These are phyloP conservation scores for Amblyornis subalaris DNA, from an alignment of 2,113 vertebrate genomes.

Conservation along the genomic window DNA sequence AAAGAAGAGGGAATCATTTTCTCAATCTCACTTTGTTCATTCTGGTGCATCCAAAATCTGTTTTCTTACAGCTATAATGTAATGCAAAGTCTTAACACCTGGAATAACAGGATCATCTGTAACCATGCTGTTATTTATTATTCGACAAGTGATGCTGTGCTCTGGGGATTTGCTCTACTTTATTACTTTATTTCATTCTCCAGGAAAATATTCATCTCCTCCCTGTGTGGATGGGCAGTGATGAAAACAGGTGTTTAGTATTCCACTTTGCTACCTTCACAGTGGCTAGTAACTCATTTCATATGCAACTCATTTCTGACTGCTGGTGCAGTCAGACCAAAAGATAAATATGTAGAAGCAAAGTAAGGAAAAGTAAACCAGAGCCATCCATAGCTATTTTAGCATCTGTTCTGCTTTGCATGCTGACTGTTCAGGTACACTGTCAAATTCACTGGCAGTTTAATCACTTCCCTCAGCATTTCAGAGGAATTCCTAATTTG, in stretches of 20 bases:
- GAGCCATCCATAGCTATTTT: neutral
- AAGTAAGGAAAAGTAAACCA: neutral
- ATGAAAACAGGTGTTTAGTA: neutral
- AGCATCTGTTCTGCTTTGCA: neutral
- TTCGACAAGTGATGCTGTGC: accelerated
- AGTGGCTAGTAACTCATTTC: neutral
- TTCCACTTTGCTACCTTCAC: neutral
- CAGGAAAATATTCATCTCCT: neutral
- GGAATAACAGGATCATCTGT: neutral
- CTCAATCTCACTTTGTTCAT: neutral
- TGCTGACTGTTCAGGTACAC: neutral
- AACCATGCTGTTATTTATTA: accelerated
- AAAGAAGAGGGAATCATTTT: neutral
- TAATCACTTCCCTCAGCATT: neutral
- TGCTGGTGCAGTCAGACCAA: neutral
- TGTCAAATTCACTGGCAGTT: neutral
- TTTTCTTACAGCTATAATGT: neutral
- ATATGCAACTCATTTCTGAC: too few species aligned
- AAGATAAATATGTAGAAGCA: neutral
- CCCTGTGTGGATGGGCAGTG: neutral
- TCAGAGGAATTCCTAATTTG: neutral
- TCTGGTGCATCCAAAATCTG: neutral
- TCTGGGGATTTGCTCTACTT: neutral
- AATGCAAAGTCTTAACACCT: neutral
- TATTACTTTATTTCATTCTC: neutral